Evolutionary conservation across 2,888 invertebrate species (phyloP).

Genomic region (Cerastis rubricosa): DNA sequence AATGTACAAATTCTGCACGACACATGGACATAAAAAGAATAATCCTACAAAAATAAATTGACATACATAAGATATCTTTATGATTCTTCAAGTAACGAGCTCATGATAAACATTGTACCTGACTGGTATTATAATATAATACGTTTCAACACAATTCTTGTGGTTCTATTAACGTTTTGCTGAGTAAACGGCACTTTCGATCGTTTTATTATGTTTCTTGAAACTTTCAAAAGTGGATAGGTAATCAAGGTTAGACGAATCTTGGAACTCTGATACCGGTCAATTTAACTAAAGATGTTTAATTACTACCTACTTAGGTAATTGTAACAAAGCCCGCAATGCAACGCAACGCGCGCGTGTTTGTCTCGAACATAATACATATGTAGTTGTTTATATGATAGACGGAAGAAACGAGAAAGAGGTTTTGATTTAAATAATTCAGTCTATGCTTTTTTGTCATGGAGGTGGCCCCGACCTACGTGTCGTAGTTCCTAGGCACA

Average conservation of each 20-base stretch:
- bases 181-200: conserved; percentile 37
- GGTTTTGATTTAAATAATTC: too few species aligned
- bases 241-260: conserved; percentile 32
- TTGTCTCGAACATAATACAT: too few species aligned
- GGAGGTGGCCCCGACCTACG: too few species aligned
- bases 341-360: too few species aligned
- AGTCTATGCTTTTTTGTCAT: too few species aligned
- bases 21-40: neutral
- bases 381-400: neutral
- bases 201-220: conserved; percentile 25
- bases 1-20: neutral
- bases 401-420: neutral
- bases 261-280: neutral
- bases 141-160: conserved; percentile 27
- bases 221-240: conserved; percentile 29
- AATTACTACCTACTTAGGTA: neutral
- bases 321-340: neutral
- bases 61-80: conserved; percentile 24
- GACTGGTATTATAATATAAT: neutral
- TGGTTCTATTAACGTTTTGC: conserved; percentile 25
- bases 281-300: neutral
- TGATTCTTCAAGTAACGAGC: neutral
- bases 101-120: conserved; percentile 10
- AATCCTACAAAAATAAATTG: conserved; percentile 5
- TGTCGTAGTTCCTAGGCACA: neutral